These are phyloP conservation scores for Dichetophora obliterata DNA, from an alignment of 2,888 invertebrate species.

Conservation along the genomic window DNA sequence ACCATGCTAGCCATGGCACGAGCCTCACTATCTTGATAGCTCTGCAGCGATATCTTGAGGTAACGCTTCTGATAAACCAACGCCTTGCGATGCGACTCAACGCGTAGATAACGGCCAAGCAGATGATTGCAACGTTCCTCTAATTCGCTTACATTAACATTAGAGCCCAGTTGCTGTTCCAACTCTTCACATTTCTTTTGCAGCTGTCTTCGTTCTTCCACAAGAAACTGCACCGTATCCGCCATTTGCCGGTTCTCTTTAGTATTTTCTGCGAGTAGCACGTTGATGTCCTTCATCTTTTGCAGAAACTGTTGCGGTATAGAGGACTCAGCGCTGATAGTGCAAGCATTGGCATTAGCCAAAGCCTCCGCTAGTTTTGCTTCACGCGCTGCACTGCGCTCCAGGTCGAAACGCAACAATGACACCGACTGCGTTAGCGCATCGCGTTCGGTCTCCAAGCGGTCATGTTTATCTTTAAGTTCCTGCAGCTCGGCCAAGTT, in stretches of 20 bases:
- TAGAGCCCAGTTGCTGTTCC: slow-evolving; percentile 57
- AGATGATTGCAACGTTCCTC: slow-evolving; percentile 73
- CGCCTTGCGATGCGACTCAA: slow-evolving; percentile 89
- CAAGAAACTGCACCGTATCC: slow-evolving; percentile 68
- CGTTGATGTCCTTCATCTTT: slow-evolving; percentile 72
- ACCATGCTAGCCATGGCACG: slow-evolving; percentile 58
- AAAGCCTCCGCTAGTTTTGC: slow-evolving; percentile 65
- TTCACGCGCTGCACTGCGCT: slow-evolving; percentile 66
- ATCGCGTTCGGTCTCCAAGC: slow-evolving; percentile 60
- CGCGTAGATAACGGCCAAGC: slow-evolving; percentile 79
- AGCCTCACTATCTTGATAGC: slow-evolving; percentile 67
- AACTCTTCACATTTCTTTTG: slow-evolving; percentile 71
- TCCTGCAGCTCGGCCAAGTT: slow-evolving; percentile 64
- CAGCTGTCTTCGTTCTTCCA: slow-evolving; percentile 71
- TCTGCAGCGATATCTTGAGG: slow-evolving; percentile 76
- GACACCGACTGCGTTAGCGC: slow-evolving; percentile 59
- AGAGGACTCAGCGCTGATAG: slow-evolving; percentile 57
- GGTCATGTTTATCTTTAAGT: slow-evolving; percentile 57
- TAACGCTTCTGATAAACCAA: slow-evolving; percentile 93
- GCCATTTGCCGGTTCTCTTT: slow-evolving; percentile 73
- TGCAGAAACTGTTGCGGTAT: slow-evolving; percentile 68
- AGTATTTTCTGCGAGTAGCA: slow-evolving; percentile 70
- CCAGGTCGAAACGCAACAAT: slow-evolving; percentile 65
- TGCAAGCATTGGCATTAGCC: slow-evolving; percentile 55
- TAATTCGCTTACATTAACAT: slow-evolving; percentile 60